Evolutionary conservation across 2,797 vertebrate species (phyloP), one percentile per base, ranked within the genome.

Genomic region (Scolopax bukidnonensis): DNA sequence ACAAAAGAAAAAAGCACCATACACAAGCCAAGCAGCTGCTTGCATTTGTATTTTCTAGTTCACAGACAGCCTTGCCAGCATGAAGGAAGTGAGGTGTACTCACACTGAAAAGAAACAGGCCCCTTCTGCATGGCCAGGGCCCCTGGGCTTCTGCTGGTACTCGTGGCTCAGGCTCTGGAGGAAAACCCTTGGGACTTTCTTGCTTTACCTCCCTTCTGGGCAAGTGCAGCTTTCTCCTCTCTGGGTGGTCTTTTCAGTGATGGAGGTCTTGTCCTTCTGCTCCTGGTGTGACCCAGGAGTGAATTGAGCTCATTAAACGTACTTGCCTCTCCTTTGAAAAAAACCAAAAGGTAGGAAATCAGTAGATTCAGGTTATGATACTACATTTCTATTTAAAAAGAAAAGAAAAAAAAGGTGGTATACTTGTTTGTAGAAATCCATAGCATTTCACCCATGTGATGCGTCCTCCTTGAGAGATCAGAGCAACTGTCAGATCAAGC

Each of bases 161-260:
- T 95, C 53, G 32, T 51, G 68, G 38, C 71, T 65, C 80, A 57
- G 45, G 38, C 15, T 93, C 71, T 83, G 86, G 50, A 80, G 57
- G 43, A 77, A 84, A 95, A 70, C 27, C 2, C 1, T 53, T 48
- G 82, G 71, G 68, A 87, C 32, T 27, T 81, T 95, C 84, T 84
- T 93, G 68, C 70, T 75, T 83, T 90, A 74, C 74, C 48, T 95
- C 94, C 40, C 80, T 88, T 41, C 45, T 53, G 67, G 63, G 56
- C 43, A 79, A 89, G 70, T 4, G 0, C 48, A 70, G 61, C 82
- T 84, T 96, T 67, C 79, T 83, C 10, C 91, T 93, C 47, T 70
- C 71, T 97, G 95, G 91, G 93, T 96, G 95, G 91, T 95, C 95
- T 80, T 80, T 36, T 86, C 60, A 75, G 65, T 68, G 65, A 82